phyloP scores from a whole-genome alignment of 1,140 invertebrate genomes.

The Adelges cooleyi region DNA sequence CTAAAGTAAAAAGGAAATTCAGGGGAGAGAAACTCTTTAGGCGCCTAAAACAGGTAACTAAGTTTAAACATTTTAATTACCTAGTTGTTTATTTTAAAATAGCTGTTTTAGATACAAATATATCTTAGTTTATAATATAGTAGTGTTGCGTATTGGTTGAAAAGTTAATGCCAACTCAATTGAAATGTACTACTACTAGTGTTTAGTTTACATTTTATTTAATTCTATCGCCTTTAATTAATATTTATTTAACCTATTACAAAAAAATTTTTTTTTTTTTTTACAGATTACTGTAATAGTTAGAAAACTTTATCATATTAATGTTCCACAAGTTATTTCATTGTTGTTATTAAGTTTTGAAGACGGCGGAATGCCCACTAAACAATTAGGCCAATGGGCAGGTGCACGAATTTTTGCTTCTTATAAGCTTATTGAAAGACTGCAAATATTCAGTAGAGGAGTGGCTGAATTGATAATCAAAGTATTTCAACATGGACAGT shows the following conservation, averaged over 20 bases:
- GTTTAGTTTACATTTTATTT: too few relatives aligned
- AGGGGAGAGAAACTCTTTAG: conserved; percentile 16
- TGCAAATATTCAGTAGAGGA: neutral
- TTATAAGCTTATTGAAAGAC: neutral
- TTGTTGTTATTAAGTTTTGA: neutral
- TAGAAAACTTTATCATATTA: conserved; percentile 3
- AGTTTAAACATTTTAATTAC: too few relatives aligned
- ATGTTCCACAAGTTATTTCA: neutral
- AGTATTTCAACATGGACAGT: neutral
- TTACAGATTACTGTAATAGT: neutral
- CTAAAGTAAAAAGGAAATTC: conserved; percentile 20
- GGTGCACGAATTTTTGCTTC: neutral
- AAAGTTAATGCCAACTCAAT: too few relatives aligned
- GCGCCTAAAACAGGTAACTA: conserved; percentile 17
- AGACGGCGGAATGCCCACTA: neutral
- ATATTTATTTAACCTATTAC: neutral
- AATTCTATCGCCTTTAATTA: neutral
- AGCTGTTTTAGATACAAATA: too few relatives aligned
- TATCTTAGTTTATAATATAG: too few relatives aligned
- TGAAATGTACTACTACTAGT: too few relatives aligned
- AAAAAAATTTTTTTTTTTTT: neutral
- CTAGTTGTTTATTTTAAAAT: too few relatives aligned
- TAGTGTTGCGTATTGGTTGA: too few relatives aligned
- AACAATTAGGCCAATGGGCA: neutral
- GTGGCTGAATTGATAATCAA: conserved; percentile 8